Evolutionary conservation across 2,888 invertebrate genomes (phyloP), one percentile per base, ranked within the genome.

Genomic region (Oscheius sp.): DNA sequence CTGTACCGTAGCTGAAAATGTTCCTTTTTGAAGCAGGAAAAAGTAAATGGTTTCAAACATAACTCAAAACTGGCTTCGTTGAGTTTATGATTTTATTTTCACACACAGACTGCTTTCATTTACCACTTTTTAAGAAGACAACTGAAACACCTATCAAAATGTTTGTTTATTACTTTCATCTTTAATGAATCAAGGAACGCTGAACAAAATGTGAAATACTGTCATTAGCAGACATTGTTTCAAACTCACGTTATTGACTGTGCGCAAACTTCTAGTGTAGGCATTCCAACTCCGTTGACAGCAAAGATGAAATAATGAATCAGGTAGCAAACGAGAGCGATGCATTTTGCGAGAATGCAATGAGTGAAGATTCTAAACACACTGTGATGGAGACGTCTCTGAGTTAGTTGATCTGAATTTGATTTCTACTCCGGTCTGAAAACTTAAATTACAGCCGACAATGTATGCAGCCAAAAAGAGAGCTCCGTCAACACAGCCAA

Each of bases 261-360:
- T 91, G 92, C 92, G 57, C 90, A 77, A 48, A 90, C 88, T 83
- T 90, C 90, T 7, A 91, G 78, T 2, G 85, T 83, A 1, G 90
- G 91, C 0, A 92, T 91, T 0, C 93, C 93, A 1, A 92, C 84
- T 0, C 96, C 96, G 78, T 93, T 93, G 0, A 93, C 90, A 0
- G 94, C 95, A 88, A 94, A 95, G 75, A 93, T 92, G n/a, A 94
- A 92, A 86, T 93, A 94, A 9, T 93, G 93, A 58, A 94, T 59
- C 4, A 77, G 66, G 29, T 74, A 3, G 11, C 79, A 74, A 9
- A 50, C 63, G 58, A 80, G 73, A 48, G 76, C 80, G 10, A 73
- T 13, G 33, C 73, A 70, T 68, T 80, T 76, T 50, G 76, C 53
- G 5, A 58, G 57, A 10, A 79, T 68, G 9, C 79, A 74, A 21